phyloP scores from a whole-genome alignment of 2,113 vertebrate species.

The Osmerus mordax region DNA sequence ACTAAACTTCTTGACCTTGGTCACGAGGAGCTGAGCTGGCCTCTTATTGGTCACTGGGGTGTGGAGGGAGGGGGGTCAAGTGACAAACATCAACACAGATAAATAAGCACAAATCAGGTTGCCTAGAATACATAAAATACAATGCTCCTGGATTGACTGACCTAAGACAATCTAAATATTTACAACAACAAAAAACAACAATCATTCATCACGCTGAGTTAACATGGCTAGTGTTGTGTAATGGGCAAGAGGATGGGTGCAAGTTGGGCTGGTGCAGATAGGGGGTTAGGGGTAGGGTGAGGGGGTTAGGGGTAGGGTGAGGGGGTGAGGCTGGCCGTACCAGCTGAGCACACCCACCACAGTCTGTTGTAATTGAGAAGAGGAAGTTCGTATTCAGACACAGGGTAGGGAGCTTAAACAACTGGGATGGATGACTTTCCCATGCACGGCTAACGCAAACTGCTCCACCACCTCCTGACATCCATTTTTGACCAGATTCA shows the following conservation, averaged over 20 bases:
- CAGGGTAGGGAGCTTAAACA: neutral
- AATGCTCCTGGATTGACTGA: too few species aligned
- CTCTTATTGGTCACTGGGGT: conserved; percentile 83
- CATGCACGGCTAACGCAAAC: too few species aligned
- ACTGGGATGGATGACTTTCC: too few species aligned
- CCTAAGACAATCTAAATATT: too few species aligned
- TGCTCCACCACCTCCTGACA: too few species aligned
- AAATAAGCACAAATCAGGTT: neutral
- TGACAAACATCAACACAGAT: neutral
- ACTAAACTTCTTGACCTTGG: conserved; percentile 90
- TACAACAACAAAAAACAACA: too few species aligned
- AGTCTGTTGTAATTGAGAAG: neutral
- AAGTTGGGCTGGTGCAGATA: neutral
- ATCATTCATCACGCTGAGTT: too few species aligned
- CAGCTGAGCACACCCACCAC: neutral
- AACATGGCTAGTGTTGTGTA: too few species aligned
- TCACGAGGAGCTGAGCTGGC: conserved; percentile 85
- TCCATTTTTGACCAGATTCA: too few species aligned
- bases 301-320: neutral
- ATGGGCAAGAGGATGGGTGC: too few species aligned
- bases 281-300: neutral
- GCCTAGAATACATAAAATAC: neutral
- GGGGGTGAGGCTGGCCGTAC: neutral
- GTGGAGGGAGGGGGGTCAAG: conserved; percentile 1
- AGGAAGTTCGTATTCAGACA: neutral